These are phyloP conservation scores for Lonchura striata DNA, from an alignment of 2,113 vertebrate genomes.

Conservation along the genomic window DNA sequence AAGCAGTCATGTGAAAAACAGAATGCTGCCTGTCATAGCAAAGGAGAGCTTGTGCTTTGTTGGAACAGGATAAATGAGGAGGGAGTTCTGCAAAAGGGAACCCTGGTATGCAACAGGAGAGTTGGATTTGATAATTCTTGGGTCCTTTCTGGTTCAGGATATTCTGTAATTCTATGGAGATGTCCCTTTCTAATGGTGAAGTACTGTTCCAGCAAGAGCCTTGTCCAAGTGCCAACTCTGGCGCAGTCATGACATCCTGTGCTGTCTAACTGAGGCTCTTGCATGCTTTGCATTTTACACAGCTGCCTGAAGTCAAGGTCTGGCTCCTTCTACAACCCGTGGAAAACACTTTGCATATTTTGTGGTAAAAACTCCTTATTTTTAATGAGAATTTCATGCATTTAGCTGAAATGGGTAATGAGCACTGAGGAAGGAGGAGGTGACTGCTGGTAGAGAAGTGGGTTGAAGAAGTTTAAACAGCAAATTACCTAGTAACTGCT, in stretches of 20 bases:
- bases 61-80: background rate
- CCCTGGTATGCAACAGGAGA: background rate
- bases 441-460: background rate
- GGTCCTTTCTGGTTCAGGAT: background rate
- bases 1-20: background rate
- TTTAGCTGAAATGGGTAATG: conserved; percentile 44
- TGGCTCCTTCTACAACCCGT: conserved; percentile 58
- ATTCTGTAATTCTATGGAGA: background rate
- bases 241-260: background rate
- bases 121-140: background rate
- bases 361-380: conserved; percentile 49
- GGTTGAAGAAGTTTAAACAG: conserved; percentile 16
- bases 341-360: conserved; percentile 67
- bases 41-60: background rate
- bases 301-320: conserved; percentile 48
- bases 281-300: conserved; percentile 43
- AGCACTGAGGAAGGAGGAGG: background rate
- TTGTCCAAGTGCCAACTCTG: background rate
- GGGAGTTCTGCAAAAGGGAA: background rate
- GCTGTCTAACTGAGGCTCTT: conserved; percentile 1
- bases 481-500: background rate
- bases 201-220: background rate
- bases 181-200: background rate
- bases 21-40: background rate
- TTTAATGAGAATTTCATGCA: background rate